Evolutionary conservation across 1,140 invertebrate species (phyloP).

Genomic region (Drosophila trapezifrons): DNA sequence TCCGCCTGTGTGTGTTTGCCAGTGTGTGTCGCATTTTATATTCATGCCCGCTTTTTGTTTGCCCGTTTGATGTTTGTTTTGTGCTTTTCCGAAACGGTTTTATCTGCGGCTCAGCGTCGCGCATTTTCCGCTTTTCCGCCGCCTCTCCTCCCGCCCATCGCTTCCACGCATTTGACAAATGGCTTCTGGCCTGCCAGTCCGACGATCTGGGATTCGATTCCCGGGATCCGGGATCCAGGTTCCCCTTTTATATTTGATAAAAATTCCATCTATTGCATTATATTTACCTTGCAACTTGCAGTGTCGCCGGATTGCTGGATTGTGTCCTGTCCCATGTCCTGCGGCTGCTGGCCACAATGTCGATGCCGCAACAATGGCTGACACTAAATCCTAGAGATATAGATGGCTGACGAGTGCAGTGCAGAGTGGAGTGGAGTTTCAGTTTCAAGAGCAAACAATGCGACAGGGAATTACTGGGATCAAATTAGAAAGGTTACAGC

Average conservation of each 20-base stretch:
- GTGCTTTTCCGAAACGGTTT: slow-evolving; percentile 78
- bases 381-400: slow-evolving; percentile 45
- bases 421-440: slow-evolving; percentile 9
- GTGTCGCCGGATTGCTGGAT: slow-evolving; percentile 8
- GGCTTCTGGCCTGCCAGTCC: slow-evolving; percentile 72
- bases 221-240: slow-evolving; percentile 45
- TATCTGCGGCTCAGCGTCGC: slow-evolving; percentile 79
- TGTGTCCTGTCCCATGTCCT: slow-evolving; percentile 13
- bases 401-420: slow-evolving; percentile 16
- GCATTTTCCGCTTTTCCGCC: slow-evolving; percentile 62
- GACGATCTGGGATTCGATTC: slow-evolving; percentile 64
- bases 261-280: slow-evolving; percentile 79
- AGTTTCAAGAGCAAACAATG: slow-evolving; percentile 28
- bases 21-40: slow-evolving; percentile 76
- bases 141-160: slow-evolving; percentile 11
- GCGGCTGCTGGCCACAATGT: slow-evolving; percentile 43
- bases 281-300: slow-evolving; percentile 65
- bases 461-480: background rate
- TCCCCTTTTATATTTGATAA: slow-evolving; percentile 73
- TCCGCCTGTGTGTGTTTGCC: slow-evolving; percentile 34
- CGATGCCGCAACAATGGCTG: slow-evolving; percentile 50
- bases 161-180: slow-evolving; percentile 77
- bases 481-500: slow-evolving; percentile 4
- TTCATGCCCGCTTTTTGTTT: slow-evolving; percentile 80
- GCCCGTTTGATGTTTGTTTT: slow-evolving; percentile 81